These are phyloP conservation scores for Lochmaea capreae DNA, from an alignment of 2,888 invertebrate genomes.

Conservation along the genomic window DNA sequence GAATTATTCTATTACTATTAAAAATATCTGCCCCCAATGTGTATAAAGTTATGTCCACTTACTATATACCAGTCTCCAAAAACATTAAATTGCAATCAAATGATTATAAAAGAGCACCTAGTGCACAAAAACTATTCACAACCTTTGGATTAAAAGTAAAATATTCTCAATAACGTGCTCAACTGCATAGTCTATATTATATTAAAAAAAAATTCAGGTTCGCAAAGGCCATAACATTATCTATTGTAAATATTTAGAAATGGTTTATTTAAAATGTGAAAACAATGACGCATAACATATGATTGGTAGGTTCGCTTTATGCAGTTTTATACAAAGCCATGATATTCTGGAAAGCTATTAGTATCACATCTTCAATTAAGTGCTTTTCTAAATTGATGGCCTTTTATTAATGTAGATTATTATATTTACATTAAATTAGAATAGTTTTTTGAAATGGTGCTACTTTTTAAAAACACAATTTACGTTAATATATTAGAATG, in stretches of 20 bases:
- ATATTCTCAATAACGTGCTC: no score
- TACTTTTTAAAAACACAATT: neutral
- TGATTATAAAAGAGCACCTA: constrained; percentile 2
- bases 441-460: neutral
- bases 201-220: no score
- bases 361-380: neutral
- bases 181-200: no score
- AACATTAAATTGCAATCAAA: neutral
- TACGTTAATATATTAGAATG: constrained; percentile 25
- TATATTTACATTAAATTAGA: neutral
- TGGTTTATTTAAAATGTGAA: neutral
- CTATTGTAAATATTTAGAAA: neutral
- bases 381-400: neutral
- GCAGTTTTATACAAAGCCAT: neutral
- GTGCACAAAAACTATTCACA: neutral
- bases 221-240: neutral
- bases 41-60: neutral
- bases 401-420: neutral
- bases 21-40: no score
- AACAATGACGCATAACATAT: neutral
- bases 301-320: neutral
- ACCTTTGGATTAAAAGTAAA: neutral
- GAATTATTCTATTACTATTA: no score
- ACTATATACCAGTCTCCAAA: neutral
- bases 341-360: neutral